These are phyloP conservation scores for Pachyrhynchus sulphureomaculatus DNA, from an alignment of 1,140 invertebrate genomes.

Conservation along the genomic window DNA sequence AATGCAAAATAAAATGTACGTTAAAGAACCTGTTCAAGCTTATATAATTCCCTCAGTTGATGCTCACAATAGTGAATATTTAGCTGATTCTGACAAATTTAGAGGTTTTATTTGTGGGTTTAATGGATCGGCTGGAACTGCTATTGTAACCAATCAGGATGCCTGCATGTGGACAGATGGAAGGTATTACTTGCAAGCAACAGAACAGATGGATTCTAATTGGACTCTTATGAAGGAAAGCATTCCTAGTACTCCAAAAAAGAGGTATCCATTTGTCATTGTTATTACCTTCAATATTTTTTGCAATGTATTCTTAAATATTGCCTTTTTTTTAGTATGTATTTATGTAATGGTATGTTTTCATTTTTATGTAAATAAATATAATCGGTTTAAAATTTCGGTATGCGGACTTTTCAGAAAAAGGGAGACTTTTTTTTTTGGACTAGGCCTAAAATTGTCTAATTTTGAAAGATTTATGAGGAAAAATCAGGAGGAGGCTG, in stretches of 20 bases:
- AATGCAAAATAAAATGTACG: constrained; percentile 43
- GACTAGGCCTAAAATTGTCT: too few relatives aligned
- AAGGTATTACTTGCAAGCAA: constrained; percentile 82
- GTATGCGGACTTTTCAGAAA: too few relatives aligned
- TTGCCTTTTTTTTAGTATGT: too few relatives aligned
- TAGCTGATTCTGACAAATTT: constrained; percentile 78
- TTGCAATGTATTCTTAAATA: too few relatives aligned
- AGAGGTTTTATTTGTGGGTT: constrained; percentile 85
- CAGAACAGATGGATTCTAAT: constrained; percentile 58
- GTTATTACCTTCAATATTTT: too few relatives aligned
- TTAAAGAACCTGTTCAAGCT: constrained; percentile 59
- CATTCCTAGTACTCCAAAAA: constrained; percentile 45
- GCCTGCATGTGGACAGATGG: constrained; percentile 97
- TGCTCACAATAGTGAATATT: constrained; percentile 90
- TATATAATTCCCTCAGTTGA: constrained; percentile 84
- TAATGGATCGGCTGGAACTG: constrained; percentile 86
- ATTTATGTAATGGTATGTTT: too few relatives aligned
- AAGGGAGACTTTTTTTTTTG: too few relatives aligned
- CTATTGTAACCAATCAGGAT: constrained; percentile 74
- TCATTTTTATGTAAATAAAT: too few relatives aligned
- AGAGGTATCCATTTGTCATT: too few relatives aligned
- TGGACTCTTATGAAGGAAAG: constrained; percentile 72
- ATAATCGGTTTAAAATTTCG: too few relatives aligned
- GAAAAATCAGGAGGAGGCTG: too few relatives aligned
- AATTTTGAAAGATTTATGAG: too few relatives aligned